These are phyloP conservation scores for Candoia aspera DNA, from an alignment of 2,113 vertebrate genomes.

Conservation along the genomic window DNA sequence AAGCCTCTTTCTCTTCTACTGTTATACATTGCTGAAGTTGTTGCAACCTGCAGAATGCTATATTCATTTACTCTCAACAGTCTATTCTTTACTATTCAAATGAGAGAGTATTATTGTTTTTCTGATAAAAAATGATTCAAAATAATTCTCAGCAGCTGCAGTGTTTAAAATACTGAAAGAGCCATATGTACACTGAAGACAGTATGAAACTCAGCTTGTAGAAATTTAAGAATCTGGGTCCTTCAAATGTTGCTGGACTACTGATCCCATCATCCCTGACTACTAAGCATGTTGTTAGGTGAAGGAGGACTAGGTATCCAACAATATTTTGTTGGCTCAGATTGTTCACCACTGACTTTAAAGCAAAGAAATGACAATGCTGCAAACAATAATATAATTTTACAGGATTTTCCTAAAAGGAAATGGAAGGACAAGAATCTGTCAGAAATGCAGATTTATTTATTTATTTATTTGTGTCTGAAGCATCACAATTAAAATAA, in stretches of 20 bases:
- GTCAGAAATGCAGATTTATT: not conserved
- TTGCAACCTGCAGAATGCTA: not conserved
- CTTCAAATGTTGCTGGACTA: not conserved
- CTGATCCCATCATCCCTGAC: not conserved
- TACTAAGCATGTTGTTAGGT: not conserved
- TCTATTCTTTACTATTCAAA: not conserved
- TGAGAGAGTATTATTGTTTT: not conserved
- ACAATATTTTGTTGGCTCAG: not conserved
- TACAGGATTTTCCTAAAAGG: not conserved
- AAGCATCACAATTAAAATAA: too few relatives aligned
- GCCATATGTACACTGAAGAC: not conserved
- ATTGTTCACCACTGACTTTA: not conserved
- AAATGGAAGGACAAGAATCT: not conserved
- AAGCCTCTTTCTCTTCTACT: not conserved
- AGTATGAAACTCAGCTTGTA: not conserved
- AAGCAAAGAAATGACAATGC: not conserved
- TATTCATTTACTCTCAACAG: not conserved
- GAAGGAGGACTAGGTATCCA: not conserved
- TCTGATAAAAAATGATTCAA: not conserved
- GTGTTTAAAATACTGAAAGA: not conserved
- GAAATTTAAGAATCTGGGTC: not conserved
- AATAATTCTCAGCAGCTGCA: not conserved
- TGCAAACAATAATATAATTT: not conserved
- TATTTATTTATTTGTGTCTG: too few relatives aligned
- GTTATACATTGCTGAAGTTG: not conserved